phyloP scores from a whole-genome alignment of 2,113 vertebrate genomes.

The Leucopternis melanops region DNA sequence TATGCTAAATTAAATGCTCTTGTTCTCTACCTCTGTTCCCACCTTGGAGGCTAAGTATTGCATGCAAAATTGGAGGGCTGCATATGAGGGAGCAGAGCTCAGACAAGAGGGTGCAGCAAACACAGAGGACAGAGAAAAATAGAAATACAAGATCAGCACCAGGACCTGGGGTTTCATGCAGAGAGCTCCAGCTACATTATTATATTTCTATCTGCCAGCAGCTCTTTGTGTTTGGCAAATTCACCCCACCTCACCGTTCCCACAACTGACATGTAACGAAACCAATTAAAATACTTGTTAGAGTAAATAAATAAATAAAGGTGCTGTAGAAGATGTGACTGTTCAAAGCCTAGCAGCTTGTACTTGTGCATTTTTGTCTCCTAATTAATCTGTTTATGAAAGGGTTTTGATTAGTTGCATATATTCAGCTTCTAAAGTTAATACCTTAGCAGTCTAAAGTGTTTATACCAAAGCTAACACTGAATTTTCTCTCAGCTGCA shows the following conservation, averaged over 20 bases:
- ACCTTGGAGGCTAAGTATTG: not conserved
- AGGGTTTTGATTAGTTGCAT: slow-evolving; percentile 29
- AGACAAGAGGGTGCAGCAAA: not conserved
- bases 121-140: not conserved
- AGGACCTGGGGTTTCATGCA: not conserved
- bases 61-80: not conserved
- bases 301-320: slow-evolving; percentile 41
- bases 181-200: not conserved
- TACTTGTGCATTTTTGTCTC: slow-evolving; percentile 12
- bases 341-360: slow-evolving; percentile 7
- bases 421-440: slow-evolving; percentile 26
- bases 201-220: not conserved
- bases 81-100: not conserved
- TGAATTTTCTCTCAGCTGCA: slow-evolving; percentile 1
- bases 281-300: slow-evolving; percentile 35
- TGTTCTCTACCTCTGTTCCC: not conserved
- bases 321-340: not conserved
- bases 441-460: not conserved
- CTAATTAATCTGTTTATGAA: slow-evolving; percentile 53
- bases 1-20: not conserved
- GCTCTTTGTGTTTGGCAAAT: not conserved
- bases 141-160: not conserved
- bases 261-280: not conserved
- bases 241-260: not conserved
- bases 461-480: not conserved